Conservation (phyloP, 1,140 invertebrate genomes). For the Dreissena rostriformis region DNA sequence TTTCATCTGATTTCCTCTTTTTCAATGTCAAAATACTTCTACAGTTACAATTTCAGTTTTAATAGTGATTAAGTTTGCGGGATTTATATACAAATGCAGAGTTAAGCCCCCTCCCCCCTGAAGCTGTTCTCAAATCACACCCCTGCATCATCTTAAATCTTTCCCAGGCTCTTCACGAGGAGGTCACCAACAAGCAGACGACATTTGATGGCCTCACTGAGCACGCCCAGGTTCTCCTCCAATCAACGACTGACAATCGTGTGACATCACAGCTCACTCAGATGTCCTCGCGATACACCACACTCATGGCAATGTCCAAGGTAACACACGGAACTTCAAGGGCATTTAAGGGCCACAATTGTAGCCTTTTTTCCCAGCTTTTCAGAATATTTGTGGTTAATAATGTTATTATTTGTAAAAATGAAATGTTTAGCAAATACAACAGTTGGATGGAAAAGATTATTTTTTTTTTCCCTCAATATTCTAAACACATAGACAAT, state of each 20-base stretch:
- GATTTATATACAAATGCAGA: too few species aligned
- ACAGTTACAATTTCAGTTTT: too few species aligned
- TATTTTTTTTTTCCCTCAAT: too few species aligned
- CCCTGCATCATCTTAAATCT: too few species aligned
- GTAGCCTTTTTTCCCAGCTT: background rate
- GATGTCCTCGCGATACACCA: constrained; percentile 94
- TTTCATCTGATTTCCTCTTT: too few species aligned
- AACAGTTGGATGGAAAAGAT: too few species aligned
- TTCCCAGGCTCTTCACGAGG: constrained; percentile 70
- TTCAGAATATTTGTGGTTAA: background rate
- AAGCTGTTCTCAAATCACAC: too few species aligned
- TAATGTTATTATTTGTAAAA: background rate
- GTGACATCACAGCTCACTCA: constrained; percentile 95
- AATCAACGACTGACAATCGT: constrained; percentile 87
- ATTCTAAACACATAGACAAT: too few species aligned
- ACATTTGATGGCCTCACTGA: constrained; percentile 77
- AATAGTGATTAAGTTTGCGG: too few species aligned
- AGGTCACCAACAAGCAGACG: constrained; percentile 73
- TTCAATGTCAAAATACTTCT: too few species aligned
- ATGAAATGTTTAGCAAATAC: too few species aligned
- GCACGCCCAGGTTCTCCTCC: constrained; percentile 75
- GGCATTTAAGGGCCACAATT: background rate
- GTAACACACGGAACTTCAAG: constrained; percentile 54
- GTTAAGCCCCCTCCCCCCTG: too few species aligned
- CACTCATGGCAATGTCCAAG: constrained; percentile 93